phyloP scores from a whole-genome alignment of 2,113 vertebrate species.

The Thomomys bottae region DNA sequence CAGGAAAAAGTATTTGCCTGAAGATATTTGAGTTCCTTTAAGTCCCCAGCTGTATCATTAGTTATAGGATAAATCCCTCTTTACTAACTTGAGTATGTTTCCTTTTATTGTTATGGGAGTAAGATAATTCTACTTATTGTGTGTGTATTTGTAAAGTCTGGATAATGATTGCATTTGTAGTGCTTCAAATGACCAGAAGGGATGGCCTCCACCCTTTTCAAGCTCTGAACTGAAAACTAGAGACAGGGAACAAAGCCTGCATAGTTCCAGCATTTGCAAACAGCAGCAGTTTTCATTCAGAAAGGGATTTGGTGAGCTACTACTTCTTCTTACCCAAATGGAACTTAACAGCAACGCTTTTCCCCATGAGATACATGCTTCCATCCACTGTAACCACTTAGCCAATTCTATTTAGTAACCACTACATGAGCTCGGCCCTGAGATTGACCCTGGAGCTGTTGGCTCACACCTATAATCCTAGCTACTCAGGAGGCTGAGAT shows the following conservation, averaged over 20 bases:
- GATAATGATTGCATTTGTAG: constrained; percentile 15
- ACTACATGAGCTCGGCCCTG: background rate
- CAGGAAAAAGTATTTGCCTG: background rate
- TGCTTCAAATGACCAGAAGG: background rate
- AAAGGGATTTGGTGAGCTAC: constrained; percentile 45
- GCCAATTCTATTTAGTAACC: background rate
- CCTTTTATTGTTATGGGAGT: constrained; percentile 9
- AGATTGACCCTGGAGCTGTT: background rate
- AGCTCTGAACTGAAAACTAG: background rate
- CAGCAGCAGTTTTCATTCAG: constrained; percentile 31
- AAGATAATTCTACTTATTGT: constrained; percentile 42
- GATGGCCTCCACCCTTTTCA: background rate
- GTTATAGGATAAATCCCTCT: background rate
- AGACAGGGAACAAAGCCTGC: background rate
- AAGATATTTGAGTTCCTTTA: background rate
- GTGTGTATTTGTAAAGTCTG: background rate
- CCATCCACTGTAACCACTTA: constrained; percentile 23
- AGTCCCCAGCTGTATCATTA: background rate
- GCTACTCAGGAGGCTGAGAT: too few species aligned
- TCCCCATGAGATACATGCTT: constrained; percentile 18
- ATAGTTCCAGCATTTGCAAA: constrained; percentile 36
- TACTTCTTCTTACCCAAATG: background rate
- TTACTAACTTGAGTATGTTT: background rate
- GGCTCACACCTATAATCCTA: too few species aligned
- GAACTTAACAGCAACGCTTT: constrained; percentile 48